Evolutionary conservation across 2,113 vertebrate species (phyloP).

Genomic region (Myodes glareolus): DNA sequence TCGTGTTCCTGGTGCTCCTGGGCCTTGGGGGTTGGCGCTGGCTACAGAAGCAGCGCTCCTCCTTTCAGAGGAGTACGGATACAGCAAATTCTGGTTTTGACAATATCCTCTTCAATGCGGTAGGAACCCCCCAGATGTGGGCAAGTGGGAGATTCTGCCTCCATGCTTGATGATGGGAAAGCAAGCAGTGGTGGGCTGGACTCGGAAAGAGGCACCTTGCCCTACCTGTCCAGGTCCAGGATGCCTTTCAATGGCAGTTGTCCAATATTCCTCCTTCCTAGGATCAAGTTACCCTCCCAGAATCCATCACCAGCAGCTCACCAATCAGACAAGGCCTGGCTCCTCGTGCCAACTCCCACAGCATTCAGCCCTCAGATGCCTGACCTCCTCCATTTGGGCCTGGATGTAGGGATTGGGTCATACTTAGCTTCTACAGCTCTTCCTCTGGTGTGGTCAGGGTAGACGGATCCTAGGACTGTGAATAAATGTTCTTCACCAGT

Average conservation of each 20-base stretch:
- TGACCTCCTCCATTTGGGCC: not conserved
- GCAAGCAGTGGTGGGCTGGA: not conserved
- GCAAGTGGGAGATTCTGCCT: not conserved
- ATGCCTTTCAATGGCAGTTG: not conserved
- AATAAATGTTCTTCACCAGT: not conserved
- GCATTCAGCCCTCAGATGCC: not conserved
- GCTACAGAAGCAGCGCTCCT: not conserved
- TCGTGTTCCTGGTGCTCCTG: not conserved
- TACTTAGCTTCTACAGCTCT: accelerated
- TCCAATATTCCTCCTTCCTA: not conserved
- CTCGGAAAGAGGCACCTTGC: no score
- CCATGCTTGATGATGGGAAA: not conserved
- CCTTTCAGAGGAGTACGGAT: accelerated
- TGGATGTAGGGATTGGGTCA: not conserved
- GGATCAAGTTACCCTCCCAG: slow-evolving; percentile 60
- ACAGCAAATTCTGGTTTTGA: slow-evolving; percentile 65
- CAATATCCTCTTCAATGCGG: slow-evolving; percentile 85
- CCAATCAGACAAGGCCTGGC: not conserved
- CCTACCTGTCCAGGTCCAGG: not conserved
- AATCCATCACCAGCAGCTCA: not conserved
- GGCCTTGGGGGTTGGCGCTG: not conserved
- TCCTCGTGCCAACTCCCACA: no score
- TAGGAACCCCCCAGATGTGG: slow-evolving; percentile 64
- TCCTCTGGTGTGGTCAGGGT: no score
- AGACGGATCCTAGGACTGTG: not conserved